These are phyloP conservation scores for Argyrosomus regius DNA, from an alignment of 2,797 vertebrate species.

Conservation along the genomic window DNA sequence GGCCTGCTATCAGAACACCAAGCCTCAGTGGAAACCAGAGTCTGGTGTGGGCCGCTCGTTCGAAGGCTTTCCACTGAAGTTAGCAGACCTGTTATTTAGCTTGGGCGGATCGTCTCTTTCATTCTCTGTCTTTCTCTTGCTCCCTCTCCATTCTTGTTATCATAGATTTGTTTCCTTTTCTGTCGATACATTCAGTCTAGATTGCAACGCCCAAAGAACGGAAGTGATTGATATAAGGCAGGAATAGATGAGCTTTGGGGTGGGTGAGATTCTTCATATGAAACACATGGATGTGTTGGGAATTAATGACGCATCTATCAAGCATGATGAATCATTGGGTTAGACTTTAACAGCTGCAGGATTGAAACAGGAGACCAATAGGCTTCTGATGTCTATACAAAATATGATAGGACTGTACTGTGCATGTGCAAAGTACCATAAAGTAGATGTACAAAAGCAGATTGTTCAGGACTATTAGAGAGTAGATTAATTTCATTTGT, in stretches of 20 bases:
- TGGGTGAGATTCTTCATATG: constrained; percentile 29
- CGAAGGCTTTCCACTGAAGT: constrained; percentile 66
- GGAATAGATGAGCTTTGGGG: constrained; percentile 15
- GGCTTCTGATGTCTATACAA: constrained; percentile 30
- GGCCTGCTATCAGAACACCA: constrained; percentile 48
- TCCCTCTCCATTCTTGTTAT: constrained; percentile 25
- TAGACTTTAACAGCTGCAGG: constrained; percentile 45
- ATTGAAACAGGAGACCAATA: constrained; percentile 42
- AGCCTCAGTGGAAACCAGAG: constrained; percentile 67
- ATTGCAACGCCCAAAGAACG: neutral
- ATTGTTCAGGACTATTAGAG: constrained; percentile 5
- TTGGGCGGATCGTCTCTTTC: constrained; percentile 44
- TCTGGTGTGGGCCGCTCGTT: constrained; percentile 48
- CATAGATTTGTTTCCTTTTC: constrained; percentile 21
- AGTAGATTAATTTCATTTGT: neutral
- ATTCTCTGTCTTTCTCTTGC: constrained; percentile 7
- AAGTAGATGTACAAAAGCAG: constrained; percentile 19
- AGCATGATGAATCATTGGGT: constrained; percentile 40
- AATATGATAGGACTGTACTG: constrained; percentile 30
- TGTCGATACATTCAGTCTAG: constrained; percentile 8
- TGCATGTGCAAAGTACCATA: constrained; percentile 31
- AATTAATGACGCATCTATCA: constrained; percentile 48
- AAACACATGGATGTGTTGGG: constrained; percentile 26
- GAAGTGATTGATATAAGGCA: constrained; percentile 24
- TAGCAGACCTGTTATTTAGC: constrained; percentile 74